Evolutionary conservation across 2,888 invertebrate genomes (phyloP).

Genomic region (Thalpophila matura): DNA sequence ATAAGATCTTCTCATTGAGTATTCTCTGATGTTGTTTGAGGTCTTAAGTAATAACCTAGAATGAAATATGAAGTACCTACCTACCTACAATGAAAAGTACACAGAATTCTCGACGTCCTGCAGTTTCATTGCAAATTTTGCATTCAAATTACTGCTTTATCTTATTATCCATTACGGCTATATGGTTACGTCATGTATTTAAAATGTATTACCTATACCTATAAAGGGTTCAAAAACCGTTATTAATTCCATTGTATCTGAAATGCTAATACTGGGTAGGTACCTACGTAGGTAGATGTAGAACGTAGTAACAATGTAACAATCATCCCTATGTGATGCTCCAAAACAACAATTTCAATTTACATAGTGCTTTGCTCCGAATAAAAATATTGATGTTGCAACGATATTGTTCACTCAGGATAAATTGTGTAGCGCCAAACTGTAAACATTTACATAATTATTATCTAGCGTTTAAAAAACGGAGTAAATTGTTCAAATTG

Average conservation of each 20-base stretch:
- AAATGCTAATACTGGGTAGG: background rate
- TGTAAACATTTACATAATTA: slow-evolving; percentile 18
- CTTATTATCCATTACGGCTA: slow-evolving; percentile 14
- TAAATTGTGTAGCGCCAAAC: slow-evolving; percentile 10
- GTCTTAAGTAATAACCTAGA: slow-evolving; percentile 12
- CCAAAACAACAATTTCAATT: background rate
- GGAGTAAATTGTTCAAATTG: slow-evolving; percentile 30
- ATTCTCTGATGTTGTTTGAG: slow-evolving; percentile 16
- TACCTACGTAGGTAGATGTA: background rate
- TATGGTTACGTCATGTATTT: slow-evolving; percentile 13
- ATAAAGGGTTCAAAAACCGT: slow-evolving; percentile 17
- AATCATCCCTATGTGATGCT: background rate
- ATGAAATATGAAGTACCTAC: slow-evolving; percentile 19
- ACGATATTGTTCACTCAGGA: slow-evolving; percentile 1
- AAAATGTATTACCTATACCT: slow-evolving; percentile 11
- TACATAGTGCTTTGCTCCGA: background rate
- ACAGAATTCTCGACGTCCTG: slow-evolving; percentile 6
- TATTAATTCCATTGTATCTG: background rate
- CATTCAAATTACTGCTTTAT: slow-evolving; percentile 36
- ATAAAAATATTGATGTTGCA: slow-evolving; percentile 14
- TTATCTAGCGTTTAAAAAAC: slow-evolving; percentile 14
- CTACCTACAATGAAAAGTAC: background rate
- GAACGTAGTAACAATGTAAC: too few species aligned
- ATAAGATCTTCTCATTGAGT: slow-evolving; percentile 40
- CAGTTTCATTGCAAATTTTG: slow-evolving; percentile 17